Evolutionary conservation across 2,888 invertebrate species (phyloP), one percentile per base, ranked within the genome.

Genomic region (Dryomyza anilis): DNA sequence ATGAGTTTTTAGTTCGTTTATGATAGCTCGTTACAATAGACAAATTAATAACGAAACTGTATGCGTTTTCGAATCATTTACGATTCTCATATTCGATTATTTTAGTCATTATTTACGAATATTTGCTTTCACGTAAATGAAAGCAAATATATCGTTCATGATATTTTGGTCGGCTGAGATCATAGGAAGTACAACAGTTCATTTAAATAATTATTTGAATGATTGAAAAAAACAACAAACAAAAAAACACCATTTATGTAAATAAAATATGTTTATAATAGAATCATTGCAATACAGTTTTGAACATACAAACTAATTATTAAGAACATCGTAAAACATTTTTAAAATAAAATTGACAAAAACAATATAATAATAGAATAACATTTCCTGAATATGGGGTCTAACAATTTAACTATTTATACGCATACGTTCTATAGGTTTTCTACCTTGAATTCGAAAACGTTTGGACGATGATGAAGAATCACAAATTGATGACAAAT

Each of bases 341-440:
- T 33, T 39, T 16, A 43, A 43, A 43, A 43, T 7, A 52, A 25
- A 29, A 6, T 1, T 6, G 29, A 52, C 8, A 6, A 14, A 1
- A 14, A n/a, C 14, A 2, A 30, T 30, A n/a, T 5, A n/a, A n/a
- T n/a, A n/a, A n/a, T n/a, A n/a, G n/a, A n/a, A n/a, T n/a, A n/a
- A n/a, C n/a, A n/a, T n/a, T n/a, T n/a, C n/a, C n/a, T n/a, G n/a
- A n/a, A n/a, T n/a, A n/a, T n/a, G n/a, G n/a, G n/a, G n/a, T n/a
- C n/a, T n/a, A n/a, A n/a, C 7, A 25, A 36, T n/a, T 66, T 76
- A 76, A 63, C 70, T 74, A 56, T 77, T 74, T 21, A 64, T 53
- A 2, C 78, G 78, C 83, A 82, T 80, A 21, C 83, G 78, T 46
- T 78, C 76, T 60, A 83, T 77, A 14, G 83, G 83, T 33, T 76